Percentiles rank a stretch among this genome's conserved stretches.
These are phyloP conservation scores for Dorcus hopei DNA, from an alignment of 2,888 invertebrate species.

Conservation along the genomic window DNA sequence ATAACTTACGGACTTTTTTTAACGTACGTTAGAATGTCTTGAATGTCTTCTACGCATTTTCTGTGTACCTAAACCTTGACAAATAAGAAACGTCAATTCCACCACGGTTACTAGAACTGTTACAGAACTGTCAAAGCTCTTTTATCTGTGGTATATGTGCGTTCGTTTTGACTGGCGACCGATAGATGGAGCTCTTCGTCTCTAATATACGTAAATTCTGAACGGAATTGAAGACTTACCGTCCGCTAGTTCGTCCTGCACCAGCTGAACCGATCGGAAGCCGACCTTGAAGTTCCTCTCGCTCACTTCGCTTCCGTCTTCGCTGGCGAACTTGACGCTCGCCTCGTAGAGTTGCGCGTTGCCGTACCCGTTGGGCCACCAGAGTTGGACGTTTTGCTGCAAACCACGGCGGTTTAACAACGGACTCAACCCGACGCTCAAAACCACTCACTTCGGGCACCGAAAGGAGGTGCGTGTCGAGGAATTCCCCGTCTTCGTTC, in stretches of 20 bases:
- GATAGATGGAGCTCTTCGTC: too few relatives aligned
- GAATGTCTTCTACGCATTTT: too few relatives aligned
- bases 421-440: neutral
- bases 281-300: constrained; percentile 68
- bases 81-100: too few relatives aligned
- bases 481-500: constrained; percentile 41
- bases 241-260: constrained; percentile 57
- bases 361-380: constrained; percentile 98
- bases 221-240: too few relatives aligned
- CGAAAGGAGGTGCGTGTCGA: constrained; percentile 21
- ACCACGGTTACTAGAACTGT: too few relatives aligned
- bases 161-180: too few relatives aligned
- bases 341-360: constrained; percentile 73
- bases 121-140: too few relatives aligned
- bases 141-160: too few relatives aligned
- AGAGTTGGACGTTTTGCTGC: constrained; percentile 57
- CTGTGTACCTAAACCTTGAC: too few relatives aligned
- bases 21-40: too few relatives aligned
- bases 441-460: constrained; percentile 30
- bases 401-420: constrained; percentile 17
- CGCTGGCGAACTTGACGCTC: constrained; percentile 51
- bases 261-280: constrained; percentile 80
- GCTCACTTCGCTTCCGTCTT: constrained; percentile 41
- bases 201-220: too few relatives aligned
- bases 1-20: too few relatives aligned